Base-by-base conservation (phyloP, 2,797 vertebrate species). In the Smutsia gigantea region DNA sequence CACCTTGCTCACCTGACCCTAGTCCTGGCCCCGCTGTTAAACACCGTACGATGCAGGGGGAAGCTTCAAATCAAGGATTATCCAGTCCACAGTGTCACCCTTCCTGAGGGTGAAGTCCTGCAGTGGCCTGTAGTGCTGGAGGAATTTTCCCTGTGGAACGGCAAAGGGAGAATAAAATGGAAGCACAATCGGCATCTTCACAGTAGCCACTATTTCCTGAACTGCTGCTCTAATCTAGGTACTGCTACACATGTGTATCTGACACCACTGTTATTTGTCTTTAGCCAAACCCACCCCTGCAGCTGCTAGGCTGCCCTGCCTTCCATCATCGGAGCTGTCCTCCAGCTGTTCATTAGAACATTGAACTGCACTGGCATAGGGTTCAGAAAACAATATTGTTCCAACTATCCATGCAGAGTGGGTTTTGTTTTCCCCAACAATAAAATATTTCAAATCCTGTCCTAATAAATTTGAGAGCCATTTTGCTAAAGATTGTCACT, bases 401-500 rank as follows among this genome's bases (percentile, higher is more conserved):
- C 31, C 72, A 92, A 49, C n/a, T 79, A 51, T 37, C 53, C 63
- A 8, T 74, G 13, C 78, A 55, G 37, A 69, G 82, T 75, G 29
- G 23, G 12, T 94, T 95, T 94, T 82, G 31, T 69, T 91, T 82
- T 19, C 59, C n/a, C 29, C 18, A 13, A 55, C 34, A 75, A 75
- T 2, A 85, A 57, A 93, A 74, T 23, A 19, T 53, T 77, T 87
- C 49, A 77, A 18, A 29, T 55, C 5, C 17, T 69, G 29, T 68
- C 7, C 51, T 61, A 83, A 92, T 72, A 39, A 71, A 64, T 69
- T 51, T 84, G 63, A 34, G 34, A 61, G 23, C 53, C 31, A 21
- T 59, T 93, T 95, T 66, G 63, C 81, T 88, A 53, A 88, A 42
- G 21, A 87, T 68, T 68, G 13, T 82, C 59, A 71, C n/a, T 61